phyloP scores from a whole-genome alignment of 2,888 invertebrate species.

The Diplazon laetatorius region DNA sequence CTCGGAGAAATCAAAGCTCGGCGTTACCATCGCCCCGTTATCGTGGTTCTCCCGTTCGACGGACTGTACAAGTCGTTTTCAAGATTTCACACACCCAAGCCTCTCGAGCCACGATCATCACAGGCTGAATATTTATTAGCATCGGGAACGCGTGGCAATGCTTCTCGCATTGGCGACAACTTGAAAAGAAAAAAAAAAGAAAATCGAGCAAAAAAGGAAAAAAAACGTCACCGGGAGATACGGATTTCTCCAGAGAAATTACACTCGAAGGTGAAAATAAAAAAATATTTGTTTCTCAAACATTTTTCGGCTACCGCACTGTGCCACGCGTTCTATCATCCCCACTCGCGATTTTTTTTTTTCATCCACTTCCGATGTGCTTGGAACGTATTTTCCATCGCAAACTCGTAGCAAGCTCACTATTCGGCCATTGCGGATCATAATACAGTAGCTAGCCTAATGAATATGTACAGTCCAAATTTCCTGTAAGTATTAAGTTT shows the following conservation, averaged over 20 bases:
- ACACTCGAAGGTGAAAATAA: slow-evolving; percentile 51
- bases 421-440: too few relatives aligned
- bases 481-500: too few relatives aligned
- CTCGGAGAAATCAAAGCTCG: slow-evolving; percentile 64
- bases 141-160: slow-evolving; percentile 55
- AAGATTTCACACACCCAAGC: slow-evolving; percentile 66
- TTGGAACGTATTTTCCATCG: too few relatives aligned
- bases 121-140: slow-evolving; percentile 71
- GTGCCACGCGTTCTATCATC: too few relatives aligned
- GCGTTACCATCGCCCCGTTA: slow-evolving; percentile 15
- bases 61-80: slow-evolving; percentile 42
- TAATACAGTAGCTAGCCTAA: too few relatives aligned
- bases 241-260: slow-evolving; percentile 68
- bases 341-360: too few relatives aligned
- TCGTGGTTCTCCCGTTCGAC: background rate
- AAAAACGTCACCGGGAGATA: slow-evolving; percentile 41
- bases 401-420: too few relatives aligned
- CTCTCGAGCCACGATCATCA: slow-evolving; percentile 63
- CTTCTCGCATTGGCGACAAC: slow-evolving; percentile 39
- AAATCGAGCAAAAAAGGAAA: too few relatives aligned
- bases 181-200: background rate
- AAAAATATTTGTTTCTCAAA: background rate
- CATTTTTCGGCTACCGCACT: too few relatives aligned
- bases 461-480: too few relatives aligned
- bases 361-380: too few relatives aligned